These are phyloP conservation scores for Drosophila virilis DNA, from an alignment of 1,140 invertebrate species.

Conservation along the genomic window DNA sequence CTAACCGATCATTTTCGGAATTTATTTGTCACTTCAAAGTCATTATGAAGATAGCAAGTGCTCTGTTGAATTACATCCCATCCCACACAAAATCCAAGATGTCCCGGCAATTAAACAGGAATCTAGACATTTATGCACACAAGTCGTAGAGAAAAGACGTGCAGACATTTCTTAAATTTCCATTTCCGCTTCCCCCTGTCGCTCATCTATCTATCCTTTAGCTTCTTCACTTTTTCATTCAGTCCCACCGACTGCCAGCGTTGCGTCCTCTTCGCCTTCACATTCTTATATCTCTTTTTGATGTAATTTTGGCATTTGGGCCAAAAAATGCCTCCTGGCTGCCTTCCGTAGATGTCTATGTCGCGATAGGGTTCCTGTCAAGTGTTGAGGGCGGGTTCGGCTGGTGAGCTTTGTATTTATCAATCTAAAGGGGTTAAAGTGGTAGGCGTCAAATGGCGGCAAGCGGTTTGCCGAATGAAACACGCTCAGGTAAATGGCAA, in stretches of 20 bases:
- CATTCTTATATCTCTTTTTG: constrained; percentile 73
- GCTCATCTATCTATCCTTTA: constrained; percentile 30
- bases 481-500: constrained; percentile 66
- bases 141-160: constrained; percentile 20
- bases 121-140: constrained; percentile 62
- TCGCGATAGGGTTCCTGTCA: constrained; percentile 45
- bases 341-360: constrained; percentile 61
- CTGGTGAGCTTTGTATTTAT: constrained; percentile 1
- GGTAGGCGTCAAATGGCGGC: constrained; percentile 41
- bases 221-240: constrained; percentile 30
- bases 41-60: constrained; percentile 77
- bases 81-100: constrained; percentile 27
- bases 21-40: constrained; percentile 76
- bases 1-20: constrained; percentile 62
- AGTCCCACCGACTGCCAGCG: background rate
- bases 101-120: constrained; percentile 49
- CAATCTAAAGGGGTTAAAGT: constrained; percentile 31
- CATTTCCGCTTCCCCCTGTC: constrained; percentile 13
- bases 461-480: constrained; percentile 62
- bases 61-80: constrained; percentile 24
- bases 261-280: constrained; percentile 1
- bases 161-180: constrained; percentile 45
- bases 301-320: constrained; percentile 82
- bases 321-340: constrained; percentile 64
- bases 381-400: constrained; percentile 3